These are phyloP conservation scores for Coelopa pilipes DNA, from an alignment of 2,888 invertebrate species.

Conservation along the genomic window DNA sequence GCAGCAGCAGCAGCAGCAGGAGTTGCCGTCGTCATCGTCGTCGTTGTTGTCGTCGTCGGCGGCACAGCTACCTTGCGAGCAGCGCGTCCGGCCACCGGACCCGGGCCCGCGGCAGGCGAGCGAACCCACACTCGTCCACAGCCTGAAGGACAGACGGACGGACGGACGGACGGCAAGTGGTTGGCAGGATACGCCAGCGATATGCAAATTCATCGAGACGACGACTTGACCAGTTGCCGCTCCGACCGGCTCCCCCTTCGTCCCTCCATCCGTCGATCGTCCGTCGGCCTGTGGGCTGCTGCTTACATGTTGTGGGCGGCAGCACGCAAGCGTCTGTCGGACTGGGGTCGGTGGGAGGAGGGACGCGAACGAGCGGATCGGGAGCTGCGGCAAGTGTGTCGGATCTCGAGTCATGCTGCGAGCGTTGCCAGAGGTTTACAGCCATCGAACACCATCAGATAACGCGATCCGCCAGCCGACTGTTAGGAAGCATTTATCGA, in stretches of 20 bases:
- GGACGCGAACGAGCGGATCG: not conserved
- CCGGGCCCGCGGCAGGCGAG: constrained; percentile 21
- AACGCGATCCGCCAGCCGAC: not conserved
- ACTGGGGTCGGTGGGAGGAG: not conserved
- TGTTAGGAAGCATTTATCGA: too few relatives aligned
- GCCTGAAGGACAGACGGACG: constrained; percentile 28
- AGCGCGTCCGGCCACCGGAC: not conserved
- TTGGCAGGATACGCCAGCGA: constrained; percentile 8
- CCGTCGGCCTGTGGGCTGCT: not conserved
- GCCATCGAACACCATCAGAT: constrained; percentile 28
- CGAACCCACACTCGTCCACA: constrained; percentile 41
- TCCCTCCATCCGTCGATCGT: too few relatives aligned
- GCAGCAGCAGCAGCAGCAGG: constrained; percentile 35
- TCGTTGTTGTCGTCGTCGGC: constrained; percentile 8
- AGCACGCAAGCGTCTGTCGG: constrained; percentile 38
- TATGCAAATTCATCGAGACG: constrained; percentile 26
- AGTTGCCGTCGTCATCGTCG: constrained; percentile 12
- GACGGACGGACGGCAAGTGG: not conserved
- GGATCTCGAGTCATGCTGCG: constrained; percentile 24
- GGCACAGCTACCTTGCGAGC: not conserved
- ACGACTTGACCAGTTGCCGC: not conserved
- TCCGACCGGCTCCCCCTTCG: too few relatives aligned
- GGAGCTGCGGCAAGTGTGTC: constrained; percentile 14
- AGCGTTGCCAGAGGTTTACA: constrained; percentile 12
- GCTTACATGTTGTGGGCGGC: constrained; percentile 49